phyloP scores from a whole-genome alignment of 2,113 vertebrate species.

The Chauna torquata region DNA sequence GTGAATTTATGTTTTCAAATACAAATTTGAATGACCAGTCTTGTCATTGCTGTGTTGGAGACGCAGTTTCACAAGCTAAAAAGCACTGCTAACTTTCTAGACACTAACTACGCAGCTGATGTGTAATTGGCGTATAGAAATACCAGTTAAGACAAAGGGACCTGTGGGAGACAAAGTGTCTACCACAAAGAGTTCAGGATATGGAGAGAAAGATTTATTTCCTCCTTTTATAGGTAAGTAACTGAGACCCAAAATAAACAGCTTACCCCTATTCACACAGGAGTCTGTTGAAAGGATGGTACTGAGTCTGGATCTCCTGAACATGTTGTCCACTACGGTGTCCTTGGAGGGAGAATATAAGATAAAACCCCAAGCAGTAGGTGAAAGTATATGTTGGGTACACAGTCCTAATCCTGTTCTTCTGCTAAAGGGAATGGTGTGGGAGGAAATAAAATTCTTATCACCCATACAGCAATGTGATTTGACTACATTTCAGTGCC shows the following conservation, averaged over 20 bases:
- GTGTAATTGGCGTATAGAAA: background rate
- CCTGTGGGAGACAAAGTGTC: background rate
- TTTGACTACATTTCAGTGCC: background rate
- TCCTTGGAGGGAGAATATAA: background rate
- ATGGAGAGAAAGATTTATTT: background rate
- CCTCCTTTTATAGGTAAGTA: background rate
- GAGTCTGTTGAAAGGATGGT: background rate
- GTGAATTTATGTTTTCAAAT: background rate
- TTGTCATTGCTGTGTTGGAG: rapidly evolving
- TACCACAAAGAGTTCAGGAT: background rate
- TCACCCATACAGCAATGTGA: background rate
- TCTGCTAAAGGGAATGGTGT: background rate
- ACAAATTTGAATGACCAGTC: rapidly evolving
- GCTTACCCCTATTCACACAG: background rate
- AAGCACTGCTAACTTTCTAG: too few relatives aligned
- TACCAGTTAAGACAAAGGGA: too few relatives aligned
- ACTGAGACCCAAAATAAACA: background rate
- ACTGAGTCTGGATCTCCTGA: background rate
- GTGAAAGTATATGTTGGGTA: background rate
- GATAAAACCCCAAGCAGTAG: background rate
- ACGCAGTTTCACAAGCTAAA: background rate
- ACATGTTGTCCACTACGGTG: background rate
- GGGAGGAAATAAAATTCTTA: background rate
- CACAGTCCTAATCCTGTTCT: background rate
- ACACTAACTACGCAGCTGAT: too few relatives aligned